Base-by-base conservation (phyloP, 2,797 vertebrate genomes). In the Pachyuromys duprasi region DNA sequence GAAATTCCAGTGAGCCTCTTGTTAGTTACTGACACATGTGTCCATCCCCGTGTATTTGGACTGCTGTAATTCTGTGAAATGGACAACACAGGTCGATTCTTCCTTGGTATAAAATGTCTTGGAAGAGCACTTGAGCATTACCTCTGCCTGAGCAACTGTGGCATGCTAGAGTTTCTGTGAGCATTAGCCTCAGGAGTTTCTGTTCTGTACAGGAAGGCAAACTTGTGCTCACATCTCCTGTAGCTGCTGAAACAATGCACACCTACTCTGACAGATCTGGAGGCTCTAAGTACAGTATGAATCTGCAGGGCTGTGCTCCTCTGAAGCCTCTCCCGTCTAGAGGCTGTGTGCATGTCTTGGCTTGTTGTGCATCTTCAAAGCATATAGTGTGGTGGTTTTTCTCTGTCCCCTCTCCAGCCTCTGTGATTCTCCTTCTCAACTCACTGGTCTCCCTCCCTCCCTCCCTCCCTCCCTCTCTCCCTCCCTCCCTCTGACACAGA, bases 1-100 rank as follows among this genome's bases (percentile, higher is more conserved):
- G 81, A 90, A 79, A 53, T 57, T 89, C 80, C 86, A 83, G 12
- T 83, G 67, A 75, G 76, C 72, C 93, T 49, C 20, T 67, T 80
- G 49, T 75, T 83, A 74, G 28, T 70, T 39, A 26, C 60, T 28
- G 55, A 53, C 70, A n/a, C 72, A 67, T 2, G 4, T 49, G 1
- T 57, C 60, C 9, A 6, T 49, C 45, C 39, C 20, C 55, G 49
- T 88, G 86, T 49, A 81, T 72, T 82, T 91, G 63, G 91, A 67
- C 36, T 67, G n/a, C 26, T 8, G 11, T 45, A 62, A 42, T 36
- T 78, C 69, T 28, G 93, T n/a, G 2, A 63, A 91, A 72, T 28
- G 62, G 57, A 28, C 31, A 60, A 36, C 31, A 20, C 0, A 4
- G 65, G 55, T 31, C 1, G 5, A 67, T 62, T 84, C 70, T 90